Base-by-base conservation (phyloP, 2,888 invertebrate genomes). In the Drosophila maculinotata region DNA sequence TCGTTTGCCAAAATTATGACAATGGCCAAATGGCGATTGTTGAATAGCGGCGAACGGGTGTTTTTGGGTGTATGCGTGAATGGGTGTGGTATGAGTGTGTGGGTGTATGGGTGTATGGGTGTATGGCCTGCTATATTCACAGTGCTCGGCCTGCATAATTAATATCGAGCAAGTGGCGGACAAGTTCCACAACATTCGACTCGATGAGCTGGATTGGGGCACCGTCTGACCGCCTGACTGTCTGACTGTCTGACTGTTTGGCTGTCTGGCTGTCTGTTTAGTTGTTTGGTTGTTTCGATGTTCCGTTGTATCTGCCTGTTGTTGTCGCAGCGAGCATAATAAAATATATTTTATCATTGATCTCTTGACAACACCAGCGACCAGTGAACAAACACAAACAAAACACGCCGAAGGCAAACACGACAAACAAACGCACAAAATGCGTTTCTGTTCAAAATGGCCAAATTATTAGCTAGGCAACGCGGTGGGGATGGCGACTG, bases 301-400 rank as follows among this genome's bases (percentile, higher is more conserved):
- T n/a, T n/a, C n/a, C n/a, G 26, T 52, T n/a, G 23, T 30, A n/a
- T 28, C 31, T 42, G 45, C 42, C 20, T 3, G 23, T 47, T 67
- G 59, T 70, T 68, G 77, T 54, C 58, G 70, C 49, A 66, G 53
- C 39, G 68, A 54, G 76, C 78, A 83, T 83, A 76, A 78, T 79
- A 78, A 83, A 83, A 78, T 83, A 80, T 79, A 72, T 79, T 79
- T 83, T 78, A 78, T 78, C 80, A 83, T 72, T 72, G 84, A 83
- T 79, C 80, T 69, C 33, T 52, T 15, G 30, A 54, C 57, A 52
- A 41, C 57, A 42, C 26, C 54, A 44, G 62, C 65, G 54, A 69
- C 35, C 69, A 53, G 30, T 25, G 52, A 49, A 33, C 56, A 75
- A 59, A 75, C 53, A 70, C 52, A 75, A 75, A 44, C 28, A 44